Conservation (phyloP, 2,113 vertebrate species). For the Hippocampus mohnikei region DNA sequence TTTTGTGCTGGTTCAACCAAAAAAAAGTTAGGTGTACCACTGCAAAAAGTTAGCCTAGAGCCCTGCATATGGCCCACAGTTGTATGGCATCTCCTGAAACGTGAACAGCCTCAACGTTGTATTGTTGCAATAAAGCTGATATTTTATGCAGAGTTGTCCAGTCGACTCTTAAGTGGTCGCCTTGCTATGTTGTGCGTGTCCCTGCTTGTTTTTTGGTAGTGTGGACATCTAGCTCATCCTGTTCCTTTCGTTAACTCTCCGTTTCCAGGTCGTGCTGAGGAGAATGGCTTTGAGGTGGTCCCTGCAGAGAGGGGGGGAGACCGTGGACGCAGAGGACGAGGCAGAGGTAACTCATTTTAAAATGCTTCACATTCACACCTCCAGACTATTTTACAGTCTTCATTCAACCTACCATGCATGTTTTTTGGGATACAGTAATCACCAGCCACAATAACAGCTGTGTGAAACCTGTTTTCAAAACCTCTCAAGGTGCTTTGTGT, state of each 20-base stretch:
- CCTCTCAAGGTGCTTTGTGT: constrained; percentile 18
- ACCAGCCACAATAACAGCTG: background rate
- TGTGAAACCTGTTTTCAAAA: background rate
- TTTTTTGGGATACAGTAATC: background rate
- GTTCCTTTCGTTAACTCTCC: constrained; percentile 3
- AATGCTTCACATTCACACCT: too few relatives aligned
- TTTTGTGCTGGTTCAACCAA: too few relatives aligned
- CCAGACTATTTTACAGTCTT: too few relatives aligned
- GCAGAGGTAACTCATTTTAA: constrained; percentile 73
- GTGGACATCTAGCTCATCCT: background rate
- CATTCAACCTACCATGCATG: too few relatives aligned
- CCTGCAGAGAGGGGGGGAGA: constrained; percentile 84
- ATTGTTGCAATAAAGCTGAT: too few relatives aligned
- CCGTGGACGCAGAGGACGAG: constrained; percentile 82
- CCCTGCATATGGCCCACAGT: too few relatives aligned
- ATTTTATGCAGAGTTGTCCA: too few relatives aligned
- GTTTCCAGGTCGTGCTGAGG: constrained; percentile 81
- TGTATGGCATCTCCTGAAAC: too few relatives aligned
- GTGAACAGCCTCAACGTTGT: too few relatives aligned
- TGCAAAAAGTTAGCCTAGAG: too few relatives aligned
- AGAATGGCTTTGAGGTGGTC: constrained; percentile 86
- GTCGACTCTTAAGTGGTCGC: background rate
- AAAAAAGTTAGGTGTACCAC: too few relatives aligned
- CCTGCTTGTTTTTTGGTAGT: background rate
- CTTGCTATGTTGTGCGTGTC: background rate